Evolutionary conservation across 2,113 vertebrate genomes (phyloP).

Genomic region (Glaucomys volans): DNA sequence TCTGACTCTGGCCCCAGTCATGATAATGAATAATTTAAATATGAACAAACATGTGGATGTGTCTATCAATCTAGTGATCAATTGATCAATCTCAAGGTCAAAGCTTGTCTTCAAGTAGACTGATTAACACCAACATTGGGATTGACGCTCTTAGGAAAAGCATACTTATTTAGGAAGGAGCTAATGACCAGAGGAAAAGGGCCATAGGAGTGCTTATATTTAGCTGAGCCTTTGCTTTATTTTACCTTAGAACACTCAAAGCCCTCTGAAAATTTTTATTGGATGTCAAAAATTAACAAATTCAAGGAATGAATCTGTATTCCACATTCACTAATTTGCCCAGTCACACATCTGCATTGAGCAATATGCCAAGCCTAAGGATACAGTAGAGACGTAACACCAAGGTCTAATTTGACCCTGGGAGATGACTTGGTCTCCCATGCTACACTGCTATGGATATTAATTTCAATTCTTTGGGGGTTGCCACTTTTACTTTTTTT

Average conservation of each 20-base stretch:
- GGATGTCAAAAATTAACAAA: neutral
- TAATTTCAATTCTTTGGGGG: slow-evolving; percentile 32
- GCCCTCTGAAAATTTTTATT: slow-evolving; percentile 23
- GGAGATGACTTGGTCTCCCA: neutral
- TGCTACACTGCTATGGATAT: neutral
- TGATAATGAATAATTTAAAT: slow-evolving; percentile 14
- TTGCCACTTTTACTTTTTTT: neutral
- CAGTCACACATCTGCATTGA: neutral
- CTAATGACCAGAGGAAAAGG: neutral
- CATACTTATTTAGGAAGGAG: neutral
- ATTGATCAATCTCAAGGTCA: neutral
- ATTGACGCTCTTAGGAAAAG: neutral
- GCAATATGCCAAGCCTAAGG: neutral
- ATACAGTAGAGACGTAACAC: neutral
- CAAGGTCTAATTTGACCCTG: slow-evolving; percentile 9
- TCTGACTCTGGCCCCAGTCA: neutral
- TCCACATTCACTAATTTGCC: neutral
- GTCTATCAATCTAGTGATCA: neutral
- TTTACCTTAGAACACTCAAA: slow-evolving; percentile 64
- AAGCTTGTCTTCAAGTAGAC: neutral
- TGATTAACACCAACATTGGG: neutral
- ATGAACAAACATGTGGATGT: neutral
- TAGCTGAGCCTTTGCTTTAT: slow-evolving; percentile 68
- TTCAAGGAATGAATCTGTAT: neutral
- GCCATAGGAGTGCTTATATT: slow-evolving; percentile 44